Percentiles rank a stretch among this genome's conserved stretches.
phyloP scores from a whole-genome alignment of 1,140 invertebrate genomes.

The Thaumatotibia leucotreta region DNA sequence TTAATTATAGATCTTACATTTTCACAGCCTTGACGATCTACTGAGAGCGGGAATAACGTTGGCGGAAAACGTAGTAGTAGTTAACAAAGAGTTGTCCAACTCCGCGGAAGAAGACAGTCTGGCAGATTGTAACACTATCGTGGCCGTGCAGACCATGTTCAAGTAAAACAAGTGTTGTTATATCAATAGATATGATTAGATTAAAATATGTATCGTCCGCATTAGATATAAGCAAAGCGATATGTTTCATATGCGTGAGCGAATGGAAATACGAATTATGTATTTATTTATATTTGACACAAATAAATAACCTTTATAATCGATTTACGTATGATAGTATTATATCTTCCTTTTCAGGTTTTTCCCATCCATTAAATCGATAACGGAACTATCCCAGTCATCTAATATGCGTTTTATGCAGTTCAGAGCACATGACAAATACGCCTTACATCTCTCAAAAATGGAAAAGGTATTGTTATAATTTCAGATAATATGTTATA shows the following conservation, averaged over 20 bases:
- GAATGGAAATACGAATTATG: too few relatives aligned
- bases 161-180: conserved; percentile 80
- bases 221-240: neutral
- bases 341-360: conserved; percentile 83
- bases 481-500: conserved; percentile 5
- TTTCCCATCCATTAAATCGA: conserved; percentile 98
- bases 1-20: neutral
- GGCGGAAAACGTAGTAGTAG: conserved; percentile 97
- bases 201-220: neutral
- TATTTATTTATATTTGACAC: neutral
- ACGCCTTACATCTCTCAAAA: conserved; percentile 96
- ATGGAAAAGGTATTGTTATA: conserved; percentile 94
- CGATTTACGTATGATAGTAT: neutral
- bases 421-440: conserved; percentile 97
- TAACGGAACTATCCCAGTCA: conserved; percentile 97
- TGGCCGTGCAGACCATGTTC: conserved; percentile 99
- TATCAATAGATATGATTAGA: too few relatives aligned
- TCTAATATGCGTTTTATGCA: conserved; percentile 99
- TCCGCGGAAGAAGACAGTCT: conserved; percentile 96
- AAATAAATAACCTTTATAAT: neutral
- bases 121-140: conserved; percentile 98
- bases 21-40: conserved; percentile 92
- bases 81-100: conserved; percentile 98
- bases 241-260: neutral
- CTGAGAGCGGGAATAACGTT: conserved; percentile 95